Conservation (phyloP, 2,888 invertebrate genomes). For the Myathropa florea region DNA sequence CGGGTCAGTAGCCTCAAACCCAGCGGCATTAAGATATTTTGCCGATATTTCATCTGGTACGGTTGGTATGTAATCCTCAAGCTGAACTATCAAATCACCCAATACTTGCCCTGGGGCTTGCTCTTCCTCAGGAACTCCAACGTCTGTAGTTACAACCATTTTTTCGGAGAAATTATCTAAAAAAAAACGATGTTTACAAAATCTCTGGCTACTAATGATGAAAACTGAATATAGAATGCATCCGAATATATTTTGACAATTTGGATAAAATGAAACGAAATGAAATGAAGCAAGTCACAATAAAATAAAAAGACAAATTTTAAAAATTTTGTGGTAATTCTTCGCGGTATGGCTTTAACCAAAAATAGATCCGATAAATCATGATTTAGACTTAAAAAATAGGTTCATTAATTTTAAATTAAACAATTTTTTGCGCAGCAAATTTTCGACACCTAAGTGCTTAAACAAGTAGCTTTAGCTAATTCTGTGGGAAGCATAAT, state of each 20-base stretch:
- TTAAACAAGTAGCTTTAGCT: no score
- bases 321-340: not conserved
- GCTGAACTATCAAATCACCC: conserved; percentile 93
- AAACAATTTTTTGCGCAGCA: no score
- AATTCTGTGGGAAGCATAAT: not conserved
- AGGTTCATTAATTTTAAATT: no score
- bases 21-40: conserved; percentile 92
- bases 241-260: not conserved
- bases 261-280: not conserved
- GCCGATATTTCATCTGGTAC: conserved; percentile 92
- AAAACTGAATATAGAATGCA: not conserved
- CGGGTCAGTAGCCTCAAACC: conserved; percentile 96
- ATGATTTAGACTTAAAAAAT: no score
- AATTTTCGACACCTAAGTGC: no score
- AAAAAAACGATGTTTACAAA: not conserved
- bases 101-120: conserved; percentile 86
- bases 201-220: not conserved
- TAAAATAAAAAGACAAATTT: not conserved
- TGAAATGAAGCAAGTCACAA: not conserved
- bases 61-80: conserved; percentile 97
- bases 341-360: no score
- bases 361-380: no score
- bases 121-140: conserved; percentile 43
- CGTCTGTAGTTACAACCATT: conserved; percentile 53
- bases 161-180: not conserved